Evolutionary conservation across 1,140 invertebrate species (phyloP), one percentile per base, ranked within the genome.

Genomic region (Caerostris extrusa): DNA sequence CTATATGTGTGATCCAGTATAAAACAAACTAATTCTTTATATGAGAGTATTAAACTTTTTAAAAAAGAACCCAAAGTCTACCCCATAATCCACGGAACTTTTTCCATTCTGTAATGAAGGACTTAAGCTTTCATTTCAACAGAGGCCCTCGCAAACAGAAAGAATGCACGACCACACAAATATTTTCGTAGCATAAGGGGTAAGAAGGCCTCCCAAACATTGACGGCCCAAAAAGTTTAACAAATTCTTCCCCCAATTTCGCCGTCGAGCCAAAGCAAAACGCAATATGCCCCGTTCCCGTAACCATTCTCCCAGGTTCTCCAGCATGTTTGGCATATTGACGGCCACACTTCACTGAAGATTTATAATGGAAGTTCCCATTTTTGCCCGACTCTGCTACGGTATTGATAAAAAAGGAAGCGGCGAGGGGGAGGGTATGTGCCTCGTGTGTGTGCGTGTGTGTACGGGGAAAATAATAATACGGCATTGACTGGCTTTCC

Each of bases 311-410:
- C 60, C 85, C 34, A 19, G 85, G 57, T 71, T 71, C 69, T 34
- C 69, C 69, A 50, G 69, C 60, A 19, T 87, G 60, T 87, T 61
- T 87, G 85, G 85, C 60, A 87, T 87, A 87, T 87, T 87, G 85
- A 87, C 85, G 85, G 85, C 60, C 50, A 87, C 85, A 87, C 85
- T 87, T 87, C 85, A 87, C 85, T 64, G 85, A 58, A 87, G 85
- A 87, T 87, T 87, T 87, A 87, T 87, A 87, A 87, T 87, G 85
- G 85, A 87, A 87, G 85, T 87, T 87, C 85, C 85, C 85, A 60
- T 87, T 87, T 81, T 50, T 10, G 10, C 71, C n/a, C 71, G 8
- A 12, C 57, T 85, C 19, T 57, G 55, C 82, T 17, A 85, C 82
- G 82, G 55, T 85, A 85, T 85, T 85, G 82, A 85, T 85, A 85